phyloP scores from a whole-genome alignment of 2,888 invertebrate genomes.

The Xestia sexstrigata region DNA sequence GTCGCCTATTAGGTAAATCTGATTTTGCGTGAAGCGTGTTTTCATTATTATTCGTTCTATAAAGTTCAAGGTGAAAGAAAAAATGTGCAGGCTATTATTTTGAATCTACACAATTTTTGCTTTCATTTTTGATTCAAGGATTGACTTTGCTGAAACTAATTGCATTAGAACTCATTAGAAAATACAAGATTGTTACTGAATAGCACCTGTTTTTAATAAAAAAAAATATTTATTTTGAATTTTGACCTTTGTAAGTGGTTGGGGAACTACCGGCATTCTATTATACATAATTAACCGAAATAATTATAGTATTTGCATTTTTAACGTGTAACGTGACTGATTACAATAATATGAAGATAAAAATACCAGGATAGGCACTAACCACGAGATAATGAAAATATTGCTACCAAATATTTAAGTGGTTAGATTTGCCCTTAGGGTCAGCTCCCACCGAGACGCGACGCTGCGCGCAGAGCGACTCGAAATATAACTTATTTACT shows the following conservation, averaged over 20 bases:
- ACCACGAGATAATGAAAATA: too few relatives aligned
- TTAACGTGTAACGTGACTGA: neutral
- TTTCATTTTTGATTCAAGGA: neutral
- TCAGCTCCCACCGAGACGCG: too few relatives aligned
- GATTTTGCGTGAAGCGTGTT: too few relatives aligned
- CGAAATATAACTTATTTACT: too few relatives aligned
- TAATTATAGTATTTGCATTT: neutral
- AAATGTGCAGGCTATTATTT: neutral
- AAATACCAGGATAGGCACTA: neutral
- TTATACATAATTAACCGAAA: neutral
- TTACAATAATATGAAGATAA: neutral
- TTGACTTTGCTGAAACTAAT: neutral
- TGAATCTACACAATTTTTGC: neutral
- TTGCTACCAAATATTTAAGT: too few relatives aligned
- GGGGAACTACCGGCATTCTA: neutral
- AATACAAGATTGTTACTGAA: neutral
- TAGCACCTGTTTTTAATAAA: slow-evolving; percentile 5
- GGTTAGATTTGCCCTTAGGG: too few relatives aligned
- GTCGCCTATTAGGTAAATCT: too few relatives aligned
- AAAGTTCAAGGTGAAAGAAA: neutral
- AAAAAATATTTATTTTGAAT: neutral
- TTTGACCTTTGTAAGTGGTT: neutral
- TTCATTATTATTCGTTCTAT: neutral
- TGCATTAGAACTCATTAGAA: too few relatives aligned
- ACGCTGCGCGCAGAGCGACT: too few relatives aligned